Base-by-base conservation (phyloP, 2,888 invertebrate genomes). In the Disparrhopalites patrizii region DNA sequence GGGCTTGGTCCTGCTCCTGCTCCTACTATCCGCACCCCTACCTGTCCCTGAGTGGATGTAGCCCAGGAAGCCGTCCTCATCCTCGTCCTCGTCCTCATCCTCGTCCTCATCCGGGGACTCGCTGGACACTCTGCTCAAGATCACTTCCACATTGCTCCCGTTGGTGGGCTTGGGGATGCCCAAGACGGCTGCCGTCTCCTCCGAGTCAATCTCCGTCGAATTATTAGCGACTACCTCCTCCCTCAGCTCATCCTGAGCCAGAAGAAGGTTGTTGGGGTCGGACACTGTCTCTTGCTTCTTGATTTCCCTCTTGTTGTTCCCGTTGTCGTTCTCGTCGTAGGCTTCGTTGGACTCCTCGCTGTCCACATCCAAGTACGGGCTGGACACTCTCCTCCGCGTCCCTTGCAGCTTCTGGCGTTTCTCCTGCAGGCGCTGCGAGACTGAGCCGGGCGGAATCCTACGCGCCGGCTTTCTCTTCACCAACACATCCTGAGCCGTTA, bases 371-470 rank as follows among this genome's bases (percentile, higher is more conserved):
- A n/a, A 23, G n/a, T 55, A 47, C 1, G 56, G 18, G 3, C 55
- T 7, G 5, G 18, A 47, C 3, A 51, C 56, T 23, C 40, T 60
- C n/a, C 36, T 25, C 50, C 68, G 50, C 7, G 56, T 20, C 7
- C 62, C 64, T 43, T 68, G 69, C 1, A 72, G 55, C 55, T 68
- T 69, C 31, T 67, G 63, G 27, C 73, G 62, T 31, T 71, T 65
- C 36, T 72, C 69, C 43, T 70, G 69, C 10, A 75, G 64, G 13
- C 70, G 31, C 13, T 72, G 69, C 3, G 74, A 75, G 0, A 70
- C 70, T 3, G 73, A 73, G 2, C 71, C 74, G 1, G 74, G 71
- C 27, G 73, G 73, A 18, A 75, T 73, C 33, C 74, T 51, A 31
- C 74, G 47, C 1, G 74, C 73, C 3, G 74, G 74, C 55, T 75